Evolutionary conservation across 2,888 invertebrate genomes (phyloP).

Genomic region (Eustalomyia histrio): DNA sequence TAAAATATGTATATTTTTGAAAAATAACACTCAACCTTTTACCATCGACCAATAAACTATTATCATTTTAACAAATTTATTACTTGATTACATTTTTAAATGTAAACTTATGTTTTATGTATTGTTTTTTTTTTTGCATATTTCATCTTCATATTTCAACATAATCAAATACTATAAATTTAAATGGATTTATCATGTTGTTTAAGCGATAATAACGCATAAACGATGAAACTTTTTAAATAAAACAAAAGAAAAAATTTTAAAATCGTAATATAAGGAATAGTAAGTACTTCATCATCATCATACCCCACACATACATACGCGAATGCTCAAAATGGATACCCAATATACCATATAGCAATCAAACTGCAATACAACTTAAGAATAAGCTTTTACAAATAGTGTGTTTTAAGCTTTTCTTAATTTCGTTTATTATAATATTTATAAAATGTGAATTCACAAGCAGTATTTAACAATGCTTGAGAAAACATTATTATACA

Average conservation of each 20-base stretch:
- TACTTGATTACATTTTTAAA: conserved; percentile 18
- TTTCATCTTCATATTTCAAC: conserved; percentile 48
- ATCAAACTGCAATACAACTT: no score
- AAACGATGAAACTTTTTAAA: conserved; percentile 7
- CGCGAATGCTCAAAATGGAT: not conserved
- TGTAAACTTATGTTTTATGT: not conserved
- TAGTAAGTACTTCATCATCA: conserved; percentile 27
- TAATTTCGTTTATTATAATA: no score
- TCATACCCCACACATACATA: conserved; percentile 37
- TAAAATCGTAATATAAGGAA: not conserved
- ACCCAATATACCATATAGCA: no score
- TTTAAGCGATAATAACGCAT: conserved; percentile 48
- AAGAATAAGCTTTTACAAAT: no score
- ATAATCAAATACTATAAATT: conserved; percentile 55
- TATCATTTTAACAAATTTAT: conserved; percentile 36
- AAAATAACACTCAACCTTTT: no score
- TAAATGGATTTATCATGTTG: conserved; percentile 64
- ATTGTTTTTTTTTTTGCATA: conserved; percentile 26
- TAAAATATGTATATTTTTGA: no score
- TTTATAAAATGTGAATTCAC: no score
- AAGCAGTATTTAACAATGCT: no score
- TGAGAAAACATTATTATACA: no score
- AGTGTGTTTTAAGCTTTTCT: no score
- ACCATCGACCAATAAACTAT: not conserved
- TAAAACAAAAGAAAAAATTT: not conserved